phyloP scores from a whole-genome alignment of 1,140 invertebrate species.

The Drosophila elegans region DNA sequence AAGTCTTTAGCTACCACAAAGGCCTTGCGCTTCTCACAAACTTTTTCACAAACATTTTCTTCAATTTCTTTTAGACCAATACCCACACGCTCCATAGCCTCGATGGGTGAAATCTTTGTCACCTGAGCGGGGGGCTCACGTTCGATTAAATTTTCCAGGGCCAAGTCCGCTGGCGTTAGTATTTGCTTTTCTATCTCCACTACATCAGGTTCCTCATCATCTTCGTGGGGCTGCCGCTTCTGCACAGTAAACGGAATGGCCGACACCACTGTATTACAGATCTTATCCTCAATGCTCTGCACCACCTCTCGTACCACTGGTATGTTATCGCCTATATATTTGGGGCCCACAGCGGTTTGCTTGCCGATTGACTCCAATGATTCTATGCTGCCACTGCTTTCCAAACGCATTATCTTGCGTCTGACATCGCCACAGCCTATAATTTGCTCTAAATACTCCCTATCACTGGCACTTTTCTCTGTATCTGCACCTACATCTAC shows the following conservation, averaged over 20 bases:
- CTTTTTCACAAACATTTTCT: conserved; percentile 76
- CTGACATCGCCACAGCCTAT: conserved; percentile 78
- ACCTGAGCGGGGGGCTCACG: conserved; percentile 57
- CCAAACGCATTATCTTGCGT: conserved; percentile 71
- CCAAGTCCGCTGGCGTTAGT: conserved; percentile 61
- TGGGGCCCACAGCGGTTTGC: conserved; percentile 34
- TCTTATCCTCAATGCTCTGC: conserved; percentile 77
- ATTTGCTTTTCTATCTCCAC: conserved; percentile 73
- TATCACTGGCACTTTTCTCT: conserved; percentile 59
- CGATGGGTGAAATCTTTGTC: conserved; percentile 68
- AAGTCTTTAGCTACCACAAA: conserved; percentile 79
- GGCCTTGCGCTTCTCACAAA: conserved; percentile 69
- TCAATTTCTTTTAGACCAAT: conserved; percentile 50
- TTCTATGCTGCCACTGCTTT: conserved; percentile 67
- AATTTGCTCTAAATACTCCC: conserved; percentile 73
- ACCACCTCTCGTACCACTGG: conserved; percentile 73
- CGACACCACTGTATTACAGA: conserved; percentile 52
- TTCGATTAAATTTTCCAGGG: conserved; percentile 52
- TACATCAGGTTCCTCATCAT: conserved; percentile 48
- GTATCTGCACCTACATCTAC: conserved; percentile 20
- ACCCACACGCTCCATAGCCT: conserved; percentile 51
- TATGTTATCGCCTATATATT: conserved; percentile 67
- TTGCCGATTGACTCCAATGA: conserved; percentile 42
- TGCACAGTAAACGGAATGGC: conserved; percentile 71
- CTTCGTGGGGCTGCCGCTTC: conserved; percentile 39